These are phyloP conservation scores for Brachylomia viminalis DNA, from an alignment of 2,888 invertebrate species.

Conservation along the genomic window DNA sequence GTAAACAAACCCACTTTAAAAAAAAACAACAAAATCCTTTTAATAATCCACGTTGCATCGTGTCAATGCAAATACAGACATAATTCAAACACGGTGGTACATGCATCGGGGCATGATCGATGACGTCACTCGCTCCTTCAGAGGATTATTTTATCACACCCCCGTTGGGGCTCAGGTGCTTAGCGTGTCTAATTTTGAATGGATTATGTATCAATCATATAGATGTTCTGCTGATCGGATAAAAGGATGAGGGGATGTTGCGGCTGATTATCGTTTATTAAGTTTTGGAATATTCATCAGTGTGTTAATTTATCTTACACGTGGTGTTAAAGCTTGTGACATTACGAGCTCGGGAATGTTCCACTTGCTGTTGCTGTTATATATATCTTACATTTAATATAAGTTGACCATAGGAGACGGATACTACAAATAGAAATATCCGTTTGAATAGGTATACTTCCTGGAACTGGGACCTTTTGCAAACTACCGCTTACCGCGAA, in stretches of 20 bases:
- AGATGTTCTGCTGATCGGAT: constrained; percentile 33
- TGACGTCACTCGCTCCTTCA: constrained; percentile 50
- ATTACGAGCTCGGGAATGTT: background rate
- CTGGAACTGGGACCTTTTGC: background rate
- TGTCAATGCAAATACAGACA: constrained; percentile 49
- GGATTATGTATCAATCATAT: constrained; percentile 63
- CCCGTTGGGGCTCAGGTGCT: constrained; percentile 59
- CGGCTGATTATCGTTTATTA: constrained; percentile 15
- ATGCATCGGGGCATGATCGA: constrained; percentile 57
- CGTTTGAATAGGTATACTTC: background rate
- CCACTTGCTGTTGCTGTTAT: background rate
- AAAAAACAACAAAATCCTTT: constrained; percentile 9
- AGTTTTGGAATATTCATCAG: constrained; percentile 17
- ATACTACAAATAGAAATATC: background rate
- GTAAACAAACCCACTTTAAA: background rate
- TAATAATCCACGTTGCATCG: constrained; percentile 27
- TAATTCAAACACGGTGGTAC: constrained; percentile 46
- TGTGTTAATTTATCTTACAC: constrained; percentile 11
- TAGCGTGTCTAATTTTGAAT: constrained; percentile 61
- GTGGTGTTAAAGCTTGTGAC: background rate
- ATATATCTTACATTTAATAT: no score
- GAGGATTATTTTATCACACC: constrained; percentile 64
- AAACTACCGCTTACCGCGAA: background rate
- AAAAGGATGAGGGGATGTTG: constrained; percentile 34
- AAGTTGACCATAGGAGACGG: no score